Base-by-base conservation (phyloP, 2,888 invertebrate species). In the Ophioninae sp. region DNA sequence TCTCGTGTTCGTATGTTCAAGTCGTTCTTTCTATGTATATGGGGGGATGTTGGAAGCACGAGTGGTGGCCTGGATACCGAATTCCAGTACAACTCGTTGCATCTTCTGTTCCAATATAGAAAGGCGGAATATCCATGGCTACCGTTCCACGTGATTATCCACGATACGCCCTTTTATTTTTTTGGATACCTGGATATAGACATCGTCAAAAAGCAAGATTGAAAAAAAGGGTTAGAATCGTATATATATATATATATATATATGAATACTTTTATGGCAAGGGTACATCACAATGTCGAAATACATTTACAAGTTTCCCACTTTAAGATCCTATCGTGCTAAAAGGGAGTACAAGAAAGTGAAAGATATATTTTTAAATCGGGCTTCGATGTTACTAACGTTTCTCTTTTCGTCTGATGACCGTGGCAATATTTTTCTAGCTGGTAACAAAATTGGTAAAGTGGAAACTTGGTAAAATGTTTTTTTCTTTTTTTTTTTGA, bases 21-120 rank as follows among this genome's bases (percentile, higher is more conserved):
- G 39, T 21, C 59, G 20, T 73, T 20, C 61, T 39, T 17, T 21
- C 30, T 56, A 50, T 30, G 30, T 30, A 2, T 37, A 17, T 68
- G 21, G 44, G 50, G n/a, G 10, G 20, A 73, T 37, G 75, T 20
- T 75, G 67, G 67, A 67, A 72, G 61, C 59, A 70, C 72, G 67
- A 76, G 81, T 73, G 82, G 79, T 84, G 84, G 84, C 85, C 85
- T 81, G 85, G 83, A 85, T 85, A 84, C 79, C 68, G 67, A 79
- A 85, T 78, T 82, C 73, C 82, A 67, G 41, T 39, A 68, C 62
- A 30, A 30, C 73, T 41, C 61, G 41, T 39, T 41, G 61, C 13
- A 44, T 1, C 37, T 8, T 6, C 37, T 23, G 41, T 41, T 41
- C 5, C 10, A 21, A 23, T 2, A 41, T 13, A 21, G 21, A 67